Percentiles rank a stretch among this genome's conserved stretches.
Evolutionary conservation across 2,113 vertebrate species (phyloP).

Genomic region (Rhinogobius similis): DNA sequence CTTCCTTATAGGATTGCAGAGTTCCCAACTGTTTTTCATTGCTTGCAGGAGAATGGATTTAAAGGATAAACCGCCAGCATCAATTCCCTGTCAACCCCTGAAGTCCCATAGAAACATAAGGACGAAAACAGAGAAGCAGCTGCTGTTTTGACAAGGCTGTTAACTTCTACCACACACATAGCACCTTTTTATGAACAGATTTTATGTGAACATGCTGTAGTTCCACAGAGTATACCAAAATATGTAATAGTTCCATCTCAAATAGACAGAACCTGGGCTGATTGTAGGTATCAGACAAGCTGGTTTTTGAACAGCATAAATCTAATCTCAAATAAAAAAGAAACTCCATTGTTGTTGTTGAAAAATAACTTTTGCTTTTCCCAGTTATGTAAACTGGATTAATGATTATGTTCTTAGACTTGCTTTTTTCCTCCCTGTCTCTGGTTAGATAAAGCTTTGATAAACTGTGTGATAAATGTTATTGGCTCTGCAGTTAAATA

Average conservation of each 20-base stretch:
- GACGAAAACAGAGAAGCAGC: constrained; percentile 24
- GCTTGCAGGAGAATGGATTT: constrained; percentile 37
- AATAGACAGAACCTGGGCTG: neutral
- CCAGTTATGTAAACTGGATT: constrained; percentile 29
- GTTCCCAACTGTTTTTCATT: constrained; percentile 48
- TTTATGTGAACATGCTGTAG: neutral
- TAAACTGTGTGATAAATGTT: constrained; percentile 66
- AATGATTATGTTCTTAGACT: constrained; percentile 19
- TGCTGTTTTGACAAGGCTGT: neutral
- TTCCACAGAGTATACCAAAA: neutral
- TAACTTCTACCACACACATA: constrained; percentile 1
- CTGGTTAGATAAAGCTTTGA: constrained; percentile 51
- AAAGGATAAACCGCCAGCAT: constrained; percentile 45
- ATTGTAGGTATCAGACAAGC: neutral
- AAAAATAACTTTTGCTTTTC: constrained; percentile 21
- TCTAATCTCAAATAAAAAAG: neutral
- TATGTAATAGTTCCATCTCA: neutral
- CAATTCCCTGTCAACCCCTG: constrained; percentile 38
- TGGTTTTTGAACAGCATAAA: neutral
- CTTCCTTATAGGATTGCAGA: constrained; percentile 44
- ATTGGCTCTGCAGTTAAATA: constrained; percentile 50
- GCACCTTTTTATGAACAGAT: neutral
- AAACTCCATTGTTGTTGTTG: neutral
- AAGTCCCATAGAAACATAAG: constrained; percentile 23
- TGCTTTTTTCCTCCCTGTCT: constrained; percentile 22